Evolutionary conservation across 2,888 invertebrate genomes (phyloP), one percentile per base, ranked within the genome.

Genomic region (Blastobasis adustella): DNA sequence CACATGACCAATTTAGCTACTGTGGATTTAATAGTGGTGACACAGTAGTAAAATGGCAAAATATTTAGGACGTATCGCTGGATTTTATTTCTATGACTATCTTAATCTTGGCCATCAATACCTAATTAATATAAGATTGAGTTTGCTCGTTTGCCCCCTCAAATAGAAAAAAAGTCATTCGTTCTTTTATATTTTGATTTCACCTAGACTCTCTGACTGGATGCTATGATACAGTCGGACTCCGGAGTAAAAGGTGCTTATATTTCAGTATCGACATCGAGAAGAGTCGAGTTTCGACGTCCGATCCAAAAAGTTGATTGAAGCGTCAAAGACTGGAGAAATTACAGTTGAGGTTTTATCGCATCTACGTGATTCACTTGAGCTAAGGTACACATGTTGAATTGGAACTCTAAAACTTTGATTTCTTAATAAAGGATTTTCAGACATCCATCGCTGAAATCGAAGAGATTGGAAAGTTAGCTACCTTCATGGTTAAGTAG

Each of bases 301-400:
- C 1, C 74, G 83, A 6, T 82, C 83, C 1, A 84, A 67, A 61
- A 87, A 82, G 58, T 63, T 86, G 51, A 44, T 81, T 0, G 82
- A 86, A 67, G 71, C 79, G 37, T 83, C 88, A 0, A 87, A 85
- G 69, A 83, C 76, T 51, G 87, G 83, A 41, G 88, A 86, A 73
- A 59, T 76, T 0, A 77, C 87, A 0, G 82, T 87, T 49, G 87
- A 85, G 56, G 56, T 77, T 10, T 58, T 88, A 44, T 76, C 79
- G 5, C 76, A 76, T 5, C 88, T 87, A 58, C 75, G 88, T 10
- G 85, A 87, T 65, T 85, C 85, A 36, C 67, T 88, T 42, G 88
- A 88, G 61, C 55, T 74, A 10, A 80, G 88, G 88, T 86, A n/a
- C 37, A 37, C 45, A 9, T 41, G 4, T 8, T 8, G 9, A 8